Evolutionary conservation across 2,888 invertebrate genomes (phyloP).

Genomic region (Nephrocerus scutellatus): DNA sequence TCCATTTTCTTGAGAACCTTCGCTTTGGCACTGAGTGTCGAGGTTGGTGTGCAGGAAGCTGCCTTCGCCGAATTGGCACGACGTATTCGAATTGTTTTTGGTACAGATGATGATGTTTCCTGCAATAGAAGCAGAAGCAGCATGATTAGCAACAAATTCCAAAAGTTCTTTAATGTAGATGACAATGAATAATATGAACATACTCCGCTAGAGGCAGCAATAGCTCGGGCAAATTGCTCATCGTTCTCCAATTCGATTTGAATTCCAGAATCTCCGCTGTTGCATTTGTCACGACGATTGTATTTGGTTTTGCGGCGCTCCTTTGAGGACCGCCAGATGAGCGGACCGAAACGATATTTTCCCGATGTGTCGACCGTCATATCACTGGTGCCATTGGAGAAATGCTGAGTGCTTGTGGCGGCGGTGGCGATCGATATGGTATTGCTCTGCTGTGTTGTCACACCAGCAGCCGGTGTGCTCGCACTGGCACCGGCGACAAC

Average conservation of each 20-base stretch:
- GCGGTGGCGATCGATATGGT: conserved; percentile 1
- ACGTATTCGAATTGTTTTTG: conserved; percentile 34
- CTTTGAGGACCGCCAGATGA: conserved; percentile 65
- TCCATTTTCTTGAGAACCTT: conserved; percentile 35
- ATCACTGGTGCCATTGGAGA: no score
- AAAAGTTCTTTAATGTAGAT: conserved; percentile 12
- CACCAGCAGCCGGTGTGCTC: conserved; percentile 12
- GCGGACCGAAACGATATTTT: conserved; percentile 59
- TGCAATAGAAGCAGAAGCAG: conserved; percentile 2
- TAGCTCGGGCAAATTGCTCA: conserved; percentile 35
- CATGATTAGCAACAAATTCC: neutral
- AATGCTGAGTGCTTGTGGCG: conserved; percentile 19
- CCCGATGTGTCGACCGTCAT: conserved; percentile 25
- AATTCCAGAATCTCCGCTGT: conserved; percentile 68
- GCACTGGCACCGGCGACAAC: conserved; percentile 8
- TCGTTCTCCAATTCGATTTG: conserved; percentile 56
- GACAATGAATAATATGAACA: conserved; percentile 5
- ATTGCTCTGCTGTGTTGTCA: conserved; percentile 9
- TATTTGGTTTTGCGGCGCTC: conserved; percentile 64
- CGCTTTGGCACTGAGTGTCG: conserved; percentile 26
- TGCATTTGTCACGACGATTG: conserved; percentile 63
- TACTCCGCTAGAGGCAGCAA: conserved; percentile 11
- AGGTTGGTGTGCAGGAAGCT: conserved; percentile 19
- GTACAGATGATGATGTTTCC: conserved; percentile 26
- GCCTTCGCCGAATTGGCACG: conserved; percentile 45